Conservation (phyloP, 2,888 invertebrate genomes). For the Lithophane ornitopus region DNA sequence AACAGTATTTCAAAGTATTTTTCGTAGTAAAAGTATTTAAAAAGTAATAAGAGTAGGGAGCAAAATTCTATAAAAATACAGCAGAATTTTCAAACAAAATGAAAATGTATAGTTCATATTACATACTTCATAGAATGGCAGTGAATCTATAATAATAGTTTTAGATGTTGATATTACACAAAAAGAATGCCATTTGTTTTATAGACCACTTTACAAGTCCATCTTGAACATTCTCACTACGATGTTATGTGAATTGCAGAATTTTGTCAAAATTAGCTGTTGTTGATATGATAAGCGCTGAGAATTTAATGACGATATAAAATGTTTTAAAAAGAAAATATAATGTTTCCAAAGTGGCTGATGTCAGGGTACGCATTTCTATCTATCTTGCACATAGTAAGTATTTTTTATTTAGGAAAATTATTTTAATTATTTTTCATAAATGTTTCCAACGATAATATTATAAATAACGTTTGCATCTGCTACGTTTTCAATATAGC, state of each 20-base stretch:
- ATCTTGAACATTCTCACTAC: not conserved
- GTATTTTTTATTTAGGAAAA: too few species aligned
- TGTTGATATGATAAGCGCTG: too few species aligned
- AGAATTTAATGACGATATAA: too few species aligned
- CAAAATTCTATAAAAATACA: not conserved
- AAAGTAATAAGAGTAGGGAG: not conserved
- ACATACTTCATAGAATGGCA: not conserved
- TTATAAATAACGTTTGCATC: not conserved
- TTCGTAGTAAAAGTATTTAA: too few species aligned
- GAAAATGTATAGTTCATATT: not conserved
- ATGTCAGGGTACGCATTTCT: too few species aligned
- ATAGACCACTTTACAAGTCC: slow-evolving; percentile 22
- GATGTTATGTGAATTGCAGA: not conserved
- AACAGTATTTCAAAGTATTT: too few species aligned
- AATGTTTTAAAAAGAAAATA: too few species aligned
- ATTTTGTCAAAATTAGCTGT: slow-evolving; percentile 3
- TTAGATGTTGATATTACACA: not conserved
- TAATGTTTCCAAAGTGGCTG: too few species aligned
- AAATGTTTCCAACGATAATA: too few species aligned
- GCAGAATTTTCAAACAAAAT: not conserved
- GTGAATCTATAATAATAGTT: not conserved
- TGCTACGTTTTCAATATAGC: slow-evolving; percentile 4
- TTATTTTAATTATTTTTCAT: too few species aligned
- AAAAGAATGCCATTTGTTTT: slow-evolving; percentile 21
- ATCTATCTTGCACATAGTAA: too few species aligned